A percentile compares a stretch with the other conserved stretches of the same genome.
These are phyloP conservation scores for Gymnobelideus leadbeateri DNA, from an alignment of 2,113 vertebrate genomes.

Conservation along the genomic window DNA sequence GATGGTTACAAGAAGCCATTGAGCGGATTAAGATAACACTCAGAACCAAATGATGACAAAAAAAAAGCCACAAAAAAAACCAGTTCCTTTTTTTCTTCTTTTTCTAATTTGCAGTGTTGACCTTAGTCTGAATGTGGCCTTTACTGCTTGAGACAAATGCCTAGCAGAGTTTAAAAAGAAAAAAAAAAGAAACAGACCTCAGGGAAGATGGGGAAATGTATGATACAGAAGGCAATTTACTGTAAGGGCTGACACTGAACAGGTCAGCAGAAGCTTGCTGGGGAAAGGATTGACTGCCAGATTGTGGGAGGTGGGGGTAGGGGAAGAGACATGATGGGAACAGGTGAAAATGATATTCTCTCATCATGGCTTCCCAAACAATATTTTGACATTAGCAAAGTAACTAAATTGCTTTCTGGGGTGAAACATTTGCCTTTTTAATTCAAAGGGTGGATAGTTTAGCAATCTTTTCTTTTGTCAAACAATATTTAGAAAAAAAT, in stretches of 20 bases:
- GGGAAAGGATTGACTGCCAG: neutral
- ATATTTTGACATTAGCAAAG: neutral
- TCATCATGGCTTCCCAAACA: neutral
- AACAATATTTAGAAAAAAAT: neutral
- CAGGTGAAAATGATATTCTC: neutral
- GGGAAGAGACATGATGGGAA: neutral
- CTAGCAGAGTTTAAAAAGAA: slow-evolving; percentile 16
- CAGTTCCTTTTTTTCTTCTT: neutral
- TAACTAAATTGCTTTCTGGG: neutral
- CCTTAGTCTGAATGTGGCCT: slow-evolving; percentile 60
- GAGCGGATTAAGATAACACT: slow-evolving; percentile 64
- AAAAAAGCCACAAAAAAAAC: slow-evolving; percentile 7
- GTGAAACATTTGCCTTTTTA: slow-evolving; percentile 3
- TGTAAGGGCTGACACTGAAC: slow-evolving; percentile 19
- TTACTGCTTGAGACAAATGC: slow-evolving; percentile 57
- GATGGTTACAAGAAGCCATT: slow-evolving; percentile 53
- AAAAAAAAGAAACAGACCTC: neutral
- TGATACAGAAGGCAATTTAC: slow-evolving; percentile 8
- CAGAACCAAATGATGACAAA: slow-evolving; percentile 52
- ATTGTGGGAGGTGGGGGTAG: neutral
- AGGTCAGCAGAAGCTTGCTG: neutral
- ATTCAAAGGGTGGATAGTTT: neutral
- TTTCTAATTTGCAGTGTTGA: slow-evolving; percentile 63
- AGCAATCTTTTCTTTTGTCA: neutral
- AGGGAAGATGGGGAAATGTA: slow-evolving; percentile 36